Evolutionary conservation across 1,140 invertebrate species (phyloP).

Genomic region (Onthophagus taurus): DNA sequence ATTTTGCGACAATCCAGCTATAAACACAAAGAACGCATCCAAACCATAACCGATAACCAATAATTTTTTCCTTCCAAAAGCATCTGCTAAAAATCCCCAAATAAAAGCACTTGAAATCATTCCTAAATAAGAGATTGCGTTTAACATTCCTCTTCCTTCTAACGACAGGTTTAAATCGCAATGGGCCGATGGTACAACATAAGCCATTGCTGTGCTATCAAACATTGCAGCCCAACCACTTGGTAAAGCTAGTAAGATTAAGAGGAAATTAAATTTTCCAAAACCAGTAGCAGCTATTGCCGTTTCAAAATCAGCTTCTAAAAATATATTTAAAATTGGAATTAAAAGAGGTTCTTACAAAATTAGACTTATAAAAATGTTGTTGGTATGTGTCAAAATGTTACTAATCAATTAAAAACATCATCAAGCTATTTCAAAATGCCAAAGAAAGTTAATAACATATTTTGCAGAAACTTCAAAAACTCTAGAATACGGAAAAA

Average conservation of each 20-base stretch:
- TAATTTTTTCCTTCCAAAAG: conserved; percentile 58
- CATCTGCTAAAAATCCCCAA: conserved; percentile 76
- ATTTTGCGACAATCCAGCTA: conserved; percentile 58
- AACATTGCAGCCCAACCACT: conserved; percentile 53
- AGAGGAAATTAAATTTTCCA: conserved; percentile 54
- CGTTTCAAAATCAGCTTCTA: conserved; percentile 37
- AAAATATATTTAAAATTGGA: too few species aligned
- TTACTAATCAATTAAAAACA: too few species aligned
- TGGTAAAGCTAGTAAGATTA: conserved; percentile 51
- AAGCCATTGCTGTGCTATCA: conserved; percentile 55
- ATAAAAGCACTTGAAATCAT: conserved; percentile 73
- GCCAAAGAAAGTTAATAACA: too few species aligned
- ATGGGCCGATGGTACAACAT: conserved; percentile 58
- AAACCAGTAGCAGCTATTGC: conserved; percentile 40
- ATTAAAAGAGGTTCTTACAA: too few species aligned
- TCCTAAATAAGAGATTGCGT: conserved; percentile 56
- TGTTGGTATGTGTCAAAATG: too few species aligned
- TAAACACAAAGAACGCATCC: conserved; percentile 56
- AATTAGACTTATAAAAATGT: too few species aligned
- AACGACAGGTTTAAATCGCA: conserved; percentile 57
- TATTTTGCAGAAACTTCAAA: too few species aligned
- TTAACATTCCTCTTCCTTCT: conserved; percentile 58
- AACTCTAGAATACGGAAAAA: too few species aligned
- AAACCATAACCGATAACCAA: conserved; percentile 61
- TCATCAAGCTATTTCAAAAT: too few species aligned